phyloP scores from a whole-genome alignment of 2,797 vertebrate genomes.

The Cynopterus sphinx region DNA sequence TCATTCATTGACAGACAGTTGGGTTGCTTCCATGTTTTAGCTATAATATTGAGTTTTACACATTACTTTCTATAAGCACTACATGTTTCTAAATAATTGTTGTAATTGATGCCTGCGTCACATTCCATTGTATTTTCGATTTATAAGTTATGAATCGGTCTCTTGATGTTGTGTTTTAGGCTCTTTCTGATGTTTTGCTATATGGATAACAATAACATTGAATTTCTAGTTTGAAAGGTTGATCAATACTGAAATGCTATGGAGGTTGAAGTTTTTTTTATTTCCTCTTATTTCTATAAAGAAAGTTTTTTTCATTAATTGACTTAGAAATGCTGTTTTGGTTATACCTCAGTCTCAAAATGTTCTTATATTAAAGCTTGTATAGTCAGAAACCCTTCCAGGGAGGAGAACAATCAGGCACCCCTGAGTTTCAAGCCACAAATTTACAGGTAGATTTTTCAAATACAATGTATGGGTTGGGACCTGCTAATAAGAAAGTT shows the following conservation, averaged over 20 bases:
- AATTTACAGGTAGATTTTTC: slow-evolving; percentile 19
- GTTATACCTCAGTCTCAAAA: background rate
- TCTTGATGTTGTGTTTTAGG: background rate
- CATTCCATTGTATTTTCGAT: background rate
- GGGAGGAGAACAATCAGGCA: background rate
- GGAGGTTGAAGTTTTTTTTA: background rate
- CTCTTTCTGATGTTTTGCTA: slow-evolving; percentile 1
- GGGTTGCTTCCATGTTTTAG: background rate
- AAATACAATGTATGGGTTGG: background rate
- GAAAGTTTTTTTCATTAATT: background rate
- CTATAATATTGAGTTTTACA: background rate
- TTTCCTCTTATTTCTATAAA: too few species aligned
- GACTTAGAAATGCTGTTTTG: background rate
- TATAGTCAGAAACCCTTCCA: background rate
- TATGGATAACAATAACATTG: background rate
- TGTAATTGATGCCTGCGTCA: background rate
- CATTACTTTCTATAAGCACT: background rate
- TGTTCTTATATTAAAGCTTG: background rate
- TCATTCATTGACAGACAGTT: background rate
- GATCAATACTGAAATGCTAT: background rate
- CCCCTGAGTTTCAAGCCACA: background rate
- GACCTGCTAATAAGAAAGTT: background rate
- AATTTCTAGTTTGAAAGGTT: slow-evolving; percentile 17
- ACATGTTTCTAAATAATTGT: slow-evolving; percentile 9
- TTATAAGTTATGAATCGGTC: background rate